A percentile compares a stretch with the other conserved stretches of the same genome.
These are phyloP conservation scores for Phaonia tiefii DNA, from an alignment of 2,888 invertebrate genomes.

Conservation along the genomic window DNA sequence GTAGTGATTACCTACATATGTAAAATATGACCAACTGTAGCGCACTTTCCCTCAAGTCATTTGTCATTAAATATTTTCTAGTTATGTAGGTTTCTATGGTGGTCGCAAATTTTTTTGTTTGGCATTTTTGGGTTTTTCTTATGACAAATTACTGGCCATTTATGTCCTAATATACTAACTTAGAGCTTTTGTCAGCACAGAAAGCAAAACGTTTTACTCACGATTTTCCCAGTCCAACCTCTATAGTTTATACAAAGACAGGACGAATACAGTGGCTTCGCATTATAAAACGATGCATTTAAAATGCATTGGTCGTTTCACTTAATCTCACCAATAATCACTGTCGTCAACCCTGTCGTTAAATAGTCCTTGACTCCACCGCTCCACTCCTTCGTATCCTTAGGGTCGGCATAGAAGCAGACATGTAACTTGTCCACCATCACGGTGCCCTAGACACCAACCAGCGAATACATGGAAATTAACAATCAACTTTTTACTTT, in stretches of 20 bases:
- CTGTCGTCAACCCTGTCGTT: not conserved
- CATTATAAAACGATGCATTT: slow-evolving; percentile 10
- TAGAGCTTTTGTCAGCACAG: not conserved
- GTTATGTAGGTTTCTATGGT: not conserved
- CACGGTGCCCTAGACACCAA: not conserved
- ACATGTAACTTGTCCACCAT: not conserved
- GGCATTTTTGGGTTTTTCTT: slow-evolving; percentile 29
- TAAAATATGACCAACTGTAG: slow-evolving; percentile 7
- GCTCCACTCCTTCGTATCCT: too few relatives aligned
- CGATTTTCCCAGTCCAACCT: not conserved
- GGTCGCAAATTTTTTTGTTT: not conserved
- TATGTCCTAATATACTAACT: not conserved
- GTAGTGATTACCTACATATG: not conserved
- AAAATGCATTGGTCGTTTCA: slow-evolving; percentile 46
- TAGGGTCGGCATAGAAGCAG: not conserved
- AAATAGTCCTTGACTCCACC: slow-evolving; percentile 44
- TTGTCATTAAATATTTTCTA: slow-evolving; percentile 16
- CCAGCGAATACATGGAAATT: slow-evolving; percentile 44
- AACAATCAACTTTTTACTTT: slow-evolving; percentile 62
- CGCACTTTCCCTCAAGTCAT: slow-evolving; percentile 8
- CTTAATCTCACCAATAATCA: not conserved
- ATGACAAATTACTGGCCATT: slow-evolving; percentile 32
- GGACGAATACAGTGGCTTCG: too few relatives aligned
- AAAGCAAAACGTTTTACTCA: slow-evolving; percentile 21
- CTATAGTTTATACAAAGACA: too few relatives aligned